Base-by-base conservation (phyloP, 2,113 vertebrate species). In the Lontra canadensis region DNA sequence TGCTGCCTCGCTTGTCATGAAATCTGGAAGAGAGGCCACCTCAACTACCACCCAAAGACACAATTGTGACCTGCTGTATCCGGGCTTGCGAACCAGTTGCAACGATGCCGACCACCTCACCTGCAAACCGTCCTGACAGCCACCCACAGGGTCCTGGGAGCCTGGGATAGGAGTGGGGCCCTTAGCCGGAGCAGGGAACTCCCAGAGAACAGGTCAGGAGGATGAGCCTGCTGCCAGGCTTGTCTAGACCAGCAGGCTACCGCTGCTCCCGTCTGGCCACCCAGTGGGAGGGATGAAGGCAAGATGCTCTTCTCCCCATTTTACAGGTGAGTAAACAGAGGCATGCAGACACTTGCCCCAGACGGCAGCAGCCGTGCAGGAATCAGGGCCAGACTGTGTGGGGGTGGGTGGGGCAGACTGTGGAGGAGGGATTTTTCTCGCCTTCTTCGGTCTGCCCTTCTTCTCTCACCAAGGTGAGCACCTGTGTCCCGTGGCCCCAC, bases 321-420 rank as follows among this genome's bases (percentile, higher is more conserved):
- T 97, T 94, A 96, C 76, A 85, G 97, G 65, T 88, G 94, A 97
- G 95, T 92, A 98, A 98, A 95, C 80, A 84, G 96, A 96, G 86
- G 94, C 97, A 23, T 87, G 95, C 52, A 11, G 69, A 4, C n/a
- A 55, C 98, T 87, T 90, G 96, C 23, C 79, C 74, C 67, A 84
- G 82, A 88, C 83, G 20, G 57, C 63, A 55, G 65, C 15, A 1
- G n/a, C 78, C 3, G 13, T 20, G 55, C 55, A 86, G 39, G 73
- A 92, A 74, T 34, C 85, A 6, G 29, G 52, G 82, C 69, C 57
- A 76, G 92, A 92, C 67, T 6, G 12, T 84, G 83, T 13, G 74
- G 57, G 73, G 67, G 76, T 17, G 39, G 42, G 55, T 26, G 74
- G 49, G 14, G 4, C 76, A 31, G 23, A 63, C 29, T 10, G 3